Base-by-base conservation (phyloP, 2,113 vertebrate species). In the Bubo scandiacus region DNA sequence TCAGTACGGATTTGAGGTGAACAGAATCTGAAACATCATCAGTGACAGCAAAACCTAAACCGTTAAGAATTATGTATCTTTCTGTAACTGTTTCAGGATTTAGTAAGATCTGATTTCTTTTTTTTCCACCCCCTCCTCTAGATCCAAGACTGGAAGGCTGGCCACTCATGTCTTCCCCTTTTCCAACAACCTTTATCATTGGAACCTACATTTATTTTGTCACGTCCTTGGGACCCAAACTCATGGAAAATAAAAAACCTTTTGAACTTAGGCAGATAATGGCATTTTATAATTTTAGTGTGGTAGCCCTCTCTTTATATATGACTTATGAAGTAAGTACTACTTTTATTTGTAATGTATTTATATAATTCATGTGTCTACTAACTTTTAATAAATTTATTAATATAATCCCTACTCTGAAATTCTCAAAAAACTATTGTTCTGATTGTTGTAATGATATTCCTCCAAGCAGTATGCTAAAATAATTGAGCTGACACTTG, bases 241-340 rank as follows among this genome's bases (percentile, higher is more conserved):
- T 99, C 57, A 99, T 99, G 99, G 99, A 99, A 98, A 99, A 99
- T 96, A 98, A 98, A 96, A 99, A 99, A 75, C 98, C 98, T 27
- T 99, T 99, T 92, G 98, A 99, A 93, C 98, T 99, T 77, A 99
- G 98, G 97, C 98, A 98, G 88, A 96, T 98, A 72, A 99, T 99
- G 97, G 96, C 98, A 1, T 84, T 98, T 43, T 99, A 99, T 97
- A 99, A 99, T 98, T 99, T 99, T 88, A 59, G 97, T 22, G 97
- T 99, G 93, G 99, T 99, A 83, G 97, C 97, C 9, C 98, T 99
- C 59, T 99, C 99, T 30, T 21, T 99, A 66, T 99, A 99, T 98
- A 98, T 99, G 99, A 98, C 96, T 96, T 99, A 99, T 3, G 99
- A 99, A 98, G 99, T 99, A 98, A 98, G 99, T 98, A 95, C 15